phyloP scores from a whole-genome alignment of 2,113 vertebrate genomes.

The Lamprotornis superbus region DNA sequence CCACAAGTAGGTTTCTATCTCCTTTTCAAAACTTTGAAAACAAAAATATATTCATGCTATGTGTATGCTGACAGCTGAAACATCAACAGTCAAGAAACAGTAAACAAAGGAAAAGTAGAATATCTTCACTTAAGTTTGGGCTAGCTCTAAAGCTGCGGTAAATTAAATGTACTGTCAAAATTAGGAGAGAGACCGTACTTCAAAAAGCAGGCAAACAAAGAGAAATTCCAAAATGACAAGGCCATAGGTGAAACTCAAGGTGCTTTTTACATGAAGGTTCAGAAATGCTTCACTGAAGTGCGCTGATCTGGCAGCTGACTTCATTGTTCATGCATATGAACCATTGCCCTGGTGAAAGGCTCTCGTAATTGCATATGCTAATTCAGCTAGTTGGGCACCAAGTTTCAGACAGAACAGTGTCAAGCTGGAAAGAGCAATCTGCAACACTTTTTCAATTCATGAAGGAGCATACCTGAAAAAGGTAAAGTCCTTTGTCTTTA shows the following conservation, averaged over 20 bases:
- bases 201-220: not conserved
- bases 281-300: not conserved
- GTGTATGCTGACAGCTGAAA: slow-evolving; percentile 34
- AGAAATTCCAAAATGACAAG: not conserved
- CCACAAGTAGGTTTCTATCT: not conserved
- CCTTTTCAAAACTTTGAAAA: not conserved
- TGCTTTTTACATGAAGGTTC: not conserved
- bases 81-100: slow-evolving; percentile 1
- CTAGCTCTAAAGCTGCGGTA: not conserved
- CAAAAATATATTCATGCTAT: slow-evolving; percentile 7
- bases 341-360: not conserved
- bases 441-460: not conserved
- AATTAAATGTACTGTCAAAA: not conserved
- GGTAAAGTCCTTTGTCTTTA: not conserved
- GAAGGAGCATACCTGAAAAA: not conserved
- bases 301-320: not conserved
- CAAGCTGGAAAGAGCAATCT: not conserved
- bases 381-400: not conserved
- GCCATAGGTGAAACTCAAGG: not conserved
- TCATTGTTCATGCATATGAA: not conserved
- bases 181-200: not conserved
- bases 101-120: slow-evolving; percentile 28
- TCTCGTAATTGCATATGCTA: not conserved
- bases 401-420: not conserved
- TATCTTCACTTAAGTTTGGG: not conserved